Base-by-base conservation (phyloP, 2,888 invertebrate genomes). In the Drosophila dives region DNA sequence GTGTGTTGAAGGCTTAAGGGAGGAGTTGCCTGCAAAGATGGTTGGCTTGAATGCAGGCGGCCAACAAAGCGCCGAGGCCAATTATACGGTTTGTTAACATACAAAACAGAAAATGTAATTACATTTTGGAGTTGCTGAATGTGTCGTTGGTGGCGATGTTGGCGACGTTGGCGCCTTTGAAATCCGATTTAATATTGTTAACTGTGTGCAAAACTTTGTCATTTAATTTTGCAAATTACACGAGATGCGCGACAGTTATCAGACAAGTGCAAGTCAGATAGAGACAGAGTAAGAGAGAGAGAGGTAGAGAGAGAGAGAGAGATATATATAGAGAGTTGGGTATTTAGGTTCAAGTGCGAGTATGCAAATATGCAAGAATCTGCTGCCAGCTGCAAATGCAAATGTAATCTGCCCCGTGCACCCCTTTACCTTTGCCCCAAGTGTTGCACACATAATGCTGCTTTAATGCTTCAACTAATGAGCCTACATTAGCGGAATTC, bases 121-220 rank as follows among this genome's bases (percentile, higher is more conserved):
- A 87, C 85, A 87, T 81, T 45, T 87, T 85, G 78, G 69, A 72
- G 72, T 73, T 72, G 81, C 40, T 67, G 65, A 61, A 45, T 71
- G 61, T n/a, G 23, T 23, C 45, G 45, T 23, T 42, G 42, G 42
- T 23, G 45, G 45, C 12, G 12, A 15, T 29, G 55, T 10, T 48
- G 68, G 59, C 45, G 56, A 65, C 42, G 29, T 29, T 29, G 56
- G 72, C 50, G 74, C 83, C 77, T 90, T 87, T 80, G 86, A 86
- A 87, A 87, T 87, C 90, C 77, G 90, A 87, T 90, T 87, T 87
- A 90, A 87, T 87, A 90, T 83, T 88, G 86, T 87, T 90, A 90
- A 86, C 86, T 81, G 86, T 80, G 90, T 84, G 89, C 85, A 79
- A 86, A 87, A 87, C 86, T 87, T 87, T 88, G 90, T 88, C 86